Base-by-base conservation (phyloP, 2,888 invertebrate genomes). In the Didymodactylos carnosus region DNA sequence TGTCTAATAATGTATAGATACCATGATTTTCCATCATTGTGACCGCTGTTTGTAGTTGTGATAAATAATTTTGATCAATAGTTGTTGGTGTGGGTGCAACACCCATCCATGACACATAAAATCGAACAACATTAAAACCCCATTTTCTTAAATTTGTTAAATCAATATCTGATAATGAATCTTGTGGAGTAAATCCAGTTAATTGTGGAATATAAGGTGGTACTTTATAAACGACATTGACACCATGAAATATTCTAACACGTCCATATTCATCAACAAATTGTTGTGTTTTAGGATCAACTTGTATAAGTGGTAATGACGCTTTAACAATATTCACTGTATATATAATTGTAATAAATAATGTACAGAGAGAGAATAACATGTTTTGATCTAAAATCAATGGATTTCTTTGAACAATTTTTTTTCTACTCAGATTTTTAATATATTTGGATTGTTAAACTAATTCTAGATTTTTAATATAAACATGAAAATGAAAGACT, bases 81-180 rank as follows among this genome's bases (percentile, higher is more conserved):
- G 29, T 10, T 14, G 73, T 77, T 43, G 76, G 70, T 25, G 41
- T 27, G 16, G 79, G 79, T 72, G 78, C 75, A 2, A 78, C 71
- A 10, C 80, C 80, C 19, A 77, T 62, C 80, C 80, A 80, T 79
- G 80, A 79, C 25, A 75, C 72, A 11, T 80, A 80, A 27, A 80
- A 72, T n/a, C 80, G 76, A 13, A 80, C 77, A 1, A 76, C 78
- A 76, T 80, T 80, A 76, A 80, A 80, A n/a, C 80, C 80, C 78
- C 79, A 79, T 39, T 77, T 73, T 39, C 76, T 72, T 62, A 76
- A 77, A 40, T 76, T 73, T 5, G 72, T 51, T 27, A 80, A 75
- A 49, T 73, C 69, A 7, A 78, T 78, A 3, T 77, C 74, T 53
- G 79, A 79, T 13, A 80, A 73, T 7, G 78, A 53, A 27, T 77